Conservation (phyloP, 2,113 vertebrate species). For the Nanorana parkeri region DNA sequence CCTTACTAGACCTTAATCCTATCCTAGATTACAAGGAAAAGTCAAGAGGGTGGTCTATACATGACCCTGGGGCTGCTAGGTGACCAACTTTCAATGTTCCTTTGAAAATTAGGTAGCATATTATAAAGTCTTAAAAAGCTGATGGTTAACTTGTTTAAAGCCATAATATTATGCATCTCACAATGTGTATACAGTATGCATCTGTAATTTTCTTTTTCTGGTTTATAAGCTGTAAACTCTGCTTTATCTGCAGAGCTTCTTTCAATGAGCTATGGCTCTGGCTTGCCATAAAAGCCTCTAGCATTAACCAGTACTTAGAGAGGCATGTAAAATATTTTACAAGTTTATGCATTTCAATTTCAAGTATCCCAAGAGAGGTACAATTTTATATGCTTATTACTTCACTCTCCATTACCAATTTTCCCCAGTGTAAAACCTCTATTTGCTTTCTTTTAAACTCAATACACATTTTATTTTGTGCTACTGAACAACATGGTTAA, state of each 20-base stretch:
- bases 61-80: too few species aligned
- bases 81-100: too few species aligned
- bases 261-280: slow-evolving; percentile 27
- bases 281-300: slow-evolving; percentile 38
- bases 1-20: too few species aligned
- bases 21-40: too few species aligned
- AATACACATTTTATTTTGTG: slow-evolving; percentile 23
- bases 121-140: too few species aligned
- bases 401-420: slow-evolving; percentile 46
- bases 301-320: slow-evolving; percentile 55
- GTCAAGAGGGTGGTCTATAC: too few species aligned
- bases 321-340: slow-evolving; percentile 53
- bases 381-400: slow-evolving; percentile 51
- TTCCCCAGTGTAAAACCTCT: slow-evolving; percentile 45
- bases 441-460: slow-evolving; percentile 39
- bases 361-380: slow-evolving; percentile 50
- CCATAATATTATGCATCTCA: too few species aligned
- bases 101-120: too few species aligned
- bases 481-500: background rate
- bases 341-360: slow-evolving; percentile 54
- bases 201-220: background rate
- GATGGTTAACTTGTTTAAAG: too few species aligned
- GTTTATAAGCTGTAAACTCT: slow-evolving; percentile 7
- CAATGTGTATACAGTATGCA: too few species aligned
- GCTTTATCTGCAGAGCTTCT: slow-evolving; percentile 30